Conservation (phyloP, 2,113 vertebrate genomes). For the Empidonax traillii region DNA sequence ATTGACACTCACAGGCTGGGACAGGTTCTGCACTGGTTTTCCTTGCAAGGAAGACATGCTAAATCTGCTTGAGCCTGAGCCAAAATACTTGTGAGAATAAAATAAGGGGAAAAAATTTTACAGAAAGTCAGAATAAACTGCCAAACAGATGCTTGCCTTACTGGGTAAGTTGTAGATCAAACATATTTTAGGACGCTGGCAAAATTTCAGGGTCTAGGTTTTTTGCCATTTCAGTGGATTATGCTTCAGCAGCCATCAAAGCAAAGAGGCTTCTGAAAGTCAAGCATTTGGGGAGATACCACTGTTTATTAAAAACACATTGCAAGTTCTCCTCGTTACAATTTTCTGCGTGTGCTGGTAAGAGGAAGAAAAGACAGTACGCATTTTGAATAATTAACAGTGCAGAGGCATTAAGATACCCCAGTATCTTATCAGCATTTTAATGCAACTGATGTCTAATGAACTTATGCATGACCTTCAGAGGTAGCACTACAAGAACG, state of each 20-base stretch:
- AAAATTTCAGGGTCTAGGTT: background rate
- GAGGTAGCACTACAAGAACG: background rate
- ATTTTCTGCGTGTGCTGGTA: background rate
- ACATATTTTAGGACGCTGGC: background rate
- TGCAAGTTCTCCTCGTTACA: background rate
- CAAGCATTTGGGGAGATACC: background rate
- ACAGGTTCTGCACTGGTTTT: background rate
- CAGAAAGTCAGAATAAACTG: background rate
- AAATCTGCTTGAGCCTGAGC: background rate
- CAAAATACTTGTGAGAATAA: background rate
- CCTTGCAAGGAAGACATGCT: background rate
- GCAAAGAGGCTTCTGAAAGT: background rate
- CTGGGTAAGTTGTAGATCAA: background rate
- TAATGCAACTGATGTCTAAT: background rate
- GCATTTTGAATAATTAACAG: background rate
- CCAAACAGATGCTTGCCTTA: background rate
- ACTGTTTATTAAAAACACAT: background rate
- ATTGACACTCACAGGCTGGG: background rate
- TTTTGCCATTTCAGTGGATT: background rate
- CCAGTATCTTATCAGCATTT: background rate
- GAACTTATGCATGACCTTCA: background rate
- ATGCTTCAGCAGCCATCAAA: background rate
- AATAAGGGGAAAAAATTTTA: background rate
- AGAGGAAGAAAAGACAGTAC: background rate
- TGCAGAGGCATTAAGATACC: background rate